A percentile compares a stretch with the other conserved stretches of the same genome.
Conservation (phyloP, 2,888 invertebrate genomes). For the Podabrus alpinus region DNA sequence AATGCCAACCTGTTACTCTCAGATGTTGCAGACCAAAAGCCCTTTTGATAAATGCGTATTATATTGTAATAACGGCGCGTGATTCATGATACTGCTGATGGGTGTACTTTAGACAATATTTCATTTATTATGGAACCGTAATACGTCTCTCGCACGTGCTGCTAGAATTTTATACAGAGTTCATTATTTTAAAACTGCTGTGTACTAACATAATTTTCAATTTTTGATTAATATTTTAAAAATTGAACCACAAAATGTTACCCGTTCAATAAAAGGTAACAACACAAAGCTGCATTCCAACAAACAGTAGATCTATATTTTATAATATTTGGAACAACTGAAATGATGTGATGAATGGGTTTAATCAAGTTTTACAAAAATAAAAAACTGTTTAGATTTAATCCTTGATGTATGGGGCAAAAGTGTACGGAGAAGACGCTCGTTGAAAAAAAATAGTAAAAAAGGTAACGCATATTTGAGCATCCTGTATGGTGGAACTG, state of each 20-base stretch:
- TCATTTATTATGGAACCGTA: slow-evolving; percentile 32
- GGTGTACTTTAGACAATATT: slow-evolving; percentile 34
- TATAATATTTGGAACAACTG: background rate
- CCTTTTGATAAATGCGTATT: slow-evolving; percentile 35
- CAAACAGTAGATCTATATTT: background rate
- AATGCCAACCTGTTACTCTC: slow-evolving; percentile 30
- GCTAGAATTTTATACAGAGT: slow-evolving; percentile 25
- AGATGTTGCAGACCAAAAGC: slow-evolving; percentile 31
- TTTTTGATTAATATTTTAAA: slow-evolving; percentile 1
- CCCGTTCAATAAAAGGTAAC: background rate
- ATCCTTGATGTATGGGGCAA: background rate
- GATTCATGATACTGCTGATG: slow-evolving; percentile 35
- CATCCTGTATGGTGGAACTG: background rate
- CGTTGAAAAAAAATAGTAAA: background rate
- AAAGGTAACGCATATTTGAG: background rate
- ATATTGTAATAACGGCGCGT: slow-evolving; percentile 31
- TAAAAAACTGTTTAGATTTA: background rate
- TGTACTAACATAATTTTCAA: slow-evolving; percentile 2
- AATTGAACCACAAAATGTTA: background rate
- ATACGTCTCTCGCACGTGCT: slow-evolving; percentile 30
- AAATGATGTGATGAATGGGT: background rate
- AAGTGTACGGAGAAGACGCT: background rate
- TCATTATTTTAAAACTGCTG: slow-evolving; percentile 29
- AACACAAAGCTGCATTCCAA: background rate
- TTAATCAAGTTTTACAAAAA: background rate